phyloP scores from a whole-genome alignment of 2,113 vertebrate species.

The Callipepla californica region DNA sequence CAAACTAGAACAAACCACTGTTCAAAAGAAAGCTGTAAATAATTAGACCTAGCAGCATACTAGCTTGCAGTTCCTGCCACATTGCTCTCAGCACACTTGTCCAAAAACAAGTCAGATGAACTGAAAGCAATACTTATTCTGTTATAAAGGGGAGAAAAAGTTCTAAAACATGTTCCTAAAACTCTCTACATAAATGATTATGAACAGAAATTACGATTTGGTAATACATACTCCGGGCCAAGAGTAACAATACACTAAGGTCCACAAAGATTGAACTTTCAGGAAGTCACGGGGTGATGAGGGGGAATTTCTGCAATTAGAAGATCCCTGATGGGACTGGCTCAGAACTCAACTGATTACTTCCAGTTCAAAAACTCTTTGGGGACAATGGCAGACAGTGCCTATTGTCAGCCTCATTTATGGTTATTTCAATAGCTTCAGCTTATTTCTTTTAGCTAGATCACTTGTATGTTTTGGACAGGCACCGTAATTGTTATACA shows the following conservation, averaged over 20 bases:
- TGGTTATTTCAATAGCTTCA: constrained; percentile 80
- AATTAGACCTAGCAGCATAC: background rate
- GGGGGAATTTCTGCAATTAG: constrained; percentile 62
- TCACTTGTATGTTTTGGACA: constrained; percentile 30
- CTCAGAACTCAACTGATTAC: constrained; percentile 80
- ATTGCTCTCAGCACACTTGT: background rate
- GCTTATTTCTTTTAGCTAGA: constrained; percentile 69
- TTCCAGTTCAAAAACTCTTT: constrained; percentile 87
- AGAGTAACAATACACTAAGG: background rate
- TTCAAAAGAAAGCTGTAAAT: background rate
- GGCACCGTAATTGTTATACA: constrained; percentile 57
- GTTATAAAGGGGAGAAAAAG: background rate
- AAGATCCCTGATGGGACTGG: constrained; percentile 69
- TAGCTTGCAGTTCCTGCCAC: background rate
- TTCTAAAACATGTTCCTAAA: background rate
- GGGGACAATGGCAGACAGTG: constrained; percentile 80
- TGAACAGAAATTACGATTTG: background rate
- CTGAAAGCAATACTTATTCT: background rate
- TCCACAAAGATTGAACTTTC: constrained; percentile 44
- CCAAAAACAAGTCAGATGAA: background rate
- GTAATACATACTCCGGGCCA: background rate
- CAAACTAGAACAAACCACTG: background rate
- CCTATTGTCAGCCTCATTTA: constrained; percentile 80
- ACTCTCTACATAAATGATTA: background rate
- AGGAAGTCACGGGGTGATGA: background rate